These are phyloP conservation scores for Xenus cinereus DNA, from an alignment of 2,113 vertebrate genomes.

Conservation along the genomic window DNA sequence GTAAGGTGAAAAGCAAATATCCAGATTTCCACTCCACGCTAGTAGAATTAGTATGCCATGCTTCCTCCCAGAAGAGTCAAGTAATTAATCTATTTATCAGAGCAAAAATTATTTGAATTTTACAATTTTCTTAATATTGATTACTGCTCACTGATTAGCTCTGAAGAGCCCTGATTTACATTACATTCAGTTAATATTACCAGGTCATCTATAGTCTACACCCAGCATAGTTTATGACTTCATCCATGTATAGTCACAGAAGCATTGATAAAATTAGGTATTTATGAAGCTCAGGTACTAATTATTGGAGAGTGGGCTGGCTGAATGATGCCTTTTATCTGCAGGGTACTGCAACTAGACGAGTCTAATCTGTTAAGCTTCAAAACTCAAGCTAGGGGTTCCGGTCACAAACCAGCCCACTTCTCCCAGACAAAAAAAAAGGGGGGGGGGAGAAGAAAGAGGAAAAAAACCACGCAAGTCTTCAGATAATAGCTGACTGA, in stretches of 20 bases:
- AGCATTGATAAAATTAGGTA: neutral
- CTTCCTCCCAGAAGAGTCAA: neutral
- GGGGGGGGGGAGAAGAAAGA: no score
- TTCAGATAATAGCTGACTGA: neutral
- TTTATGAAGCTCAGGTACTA: neutral
- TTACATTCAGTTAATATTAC: neutral
- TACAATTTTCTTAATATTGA: neutral
- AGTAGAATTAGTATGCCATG: neutral
- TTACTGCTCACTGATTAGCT: neutral
- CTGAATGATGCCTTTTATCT: neutral
- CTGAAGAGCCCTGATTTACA: neutral
- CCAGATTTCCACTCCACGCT: neutral
- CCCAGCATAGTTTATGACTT: neutral
- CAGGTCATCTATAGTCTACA: neutral
- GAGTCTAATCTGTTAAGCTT: neutral
- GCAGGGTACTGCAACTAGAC: neutral
- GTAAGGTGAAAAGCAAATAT: neutral
- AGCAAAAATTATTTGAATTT: neutral
- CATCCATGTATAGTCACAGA: neutral
- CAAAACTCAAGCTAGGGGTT: neutral
- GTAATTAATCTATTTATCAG: neutral
- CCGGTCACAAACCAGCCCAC: neutral
- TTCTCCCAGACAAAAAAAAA: neutral
- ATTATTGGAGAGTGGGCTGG: neutral
- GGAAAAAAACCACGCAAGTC: fast-evolving